A percentile compares a stretch with the other conserved stretches of the same genome.
Evolutionary conservation across 2,888 invertebrate species (phyloP).

Genomic region (Ennomos erosarius): DNA sequence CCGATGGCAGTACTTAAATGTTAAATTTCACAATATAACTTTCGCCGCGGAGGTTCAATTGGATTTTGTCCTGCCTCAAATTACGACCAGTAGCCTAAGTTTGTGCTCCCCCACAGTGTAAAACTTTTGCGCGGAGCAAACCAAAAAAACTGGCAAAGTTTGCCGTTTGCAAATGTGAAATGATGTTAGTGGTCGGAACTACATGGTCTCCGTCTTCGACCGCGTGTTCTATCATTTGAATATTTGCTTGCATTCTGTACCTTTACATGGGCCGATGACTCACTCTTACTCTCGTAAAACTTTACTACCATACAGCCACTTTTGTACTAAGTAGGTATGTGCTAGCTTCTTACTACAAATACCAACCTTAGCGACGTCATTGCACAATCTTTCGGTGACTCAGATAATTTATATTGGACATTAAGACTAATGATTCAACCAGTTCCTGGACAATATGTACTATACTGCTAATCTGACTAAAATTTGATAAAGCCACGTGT

Average conservation of each 20-base stretch:
- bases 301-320: conserved; percentile 36
- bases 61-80: conserved; percentile 49
- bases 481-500: not conserved
- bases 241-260: conserved; percentile 36
- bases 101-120: conserved; percentile 52
- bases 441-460: conserved; percentile 8
- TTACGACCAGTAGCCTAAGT: conserved; percentile 52
- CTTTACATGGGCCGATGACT: conserved; percentile 52
- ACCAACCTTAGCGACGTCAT: conserved; percentile 64
- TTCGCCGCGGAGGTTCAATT: conserved; percentile 29
- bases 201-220: too few relatives aligned
- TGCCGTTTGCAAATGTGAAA: conserved; percentile 65
- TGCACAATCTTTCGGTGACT: conserved; percentile 59
- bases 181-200: conserved; percentile 55
- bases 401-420: conserved; percentile 50
- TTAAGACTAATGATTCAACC: conserved; percentile 58
- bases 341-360: conserved; percentile 50
- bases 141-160: conserved; percentile 55
- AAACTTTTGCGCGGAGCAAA: conserved; percentile 64
- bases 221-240: conserved; percentile 23
- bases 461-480: conserved; percentile 9
- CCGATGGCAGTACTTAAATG: too few relatives aligned
- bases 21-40: conserved; percentile 3
- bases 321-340: conserved; percentile 36
- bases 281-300: conserved; percentile 53